Base-by-base conservation (phyloP, 2,888 invertebrate genomes). In the Synanthedon formicaeformis region DNA sequence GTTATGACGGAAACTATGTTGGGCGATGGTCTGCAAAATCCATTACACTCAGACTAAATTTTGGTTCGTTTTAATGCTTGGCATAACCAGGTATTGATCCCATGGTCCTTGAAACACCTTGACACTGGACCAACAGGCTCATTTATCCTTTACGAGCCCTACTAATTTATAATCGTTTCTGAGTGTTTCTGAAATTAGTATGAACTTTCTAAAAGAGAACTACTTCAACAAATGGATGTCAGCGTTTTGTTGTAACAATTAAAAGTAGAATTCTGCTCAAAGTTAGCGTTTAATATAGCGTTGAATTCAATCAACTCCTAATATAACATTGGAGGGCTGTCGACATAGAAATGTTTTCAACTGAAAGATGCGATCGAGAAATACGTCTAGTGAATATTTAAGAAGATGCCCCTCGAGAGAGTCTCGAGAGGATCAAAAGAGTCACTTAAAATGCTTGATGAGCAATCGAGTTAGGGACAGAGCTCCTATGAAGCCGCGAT, bases 391-490 rank as follows among this genome's bases (percentile, higher is more conserved):
- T 83, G 81, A 83, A 83, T 82, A 83, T 84, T 83, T 81, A 77
- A 82, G 76, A 71, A 74, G 76, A 71, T 73, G 73, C 67, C 67
- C 68, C 66, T 72, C 66, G 65, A 75, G 73, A 60, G 64, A 70
- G 79, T 84, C 83, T 81, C 82, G 50, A 81, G 81, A 75, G 78
- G 64, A 58, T 69, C 64, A 61, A 56, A 59, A 70, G 68, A 76
- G 73, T 73, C 78, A 76, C 81, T 82, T 78, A 76, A 77, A 81
- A 75, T 75, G 69, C 71, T 78, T 78, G 81, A 84, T 79, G 80
- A 81, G 78, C 76, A 75, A 77, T 80, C 69, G 66, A 75, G 73
- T 75, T 74, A 73, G 62, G 63, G 62, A 61, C 58, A 58, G 60
- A 50, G 12, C 45, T 13, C 14, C n/a, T n/a, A 5, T 45, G 14